Evolutionary conservation across 2,797 vertebrate species (phyloP), one percentile per base, ranked within the genome.

Genomic region (Leptodon cayanensis): DNA sequence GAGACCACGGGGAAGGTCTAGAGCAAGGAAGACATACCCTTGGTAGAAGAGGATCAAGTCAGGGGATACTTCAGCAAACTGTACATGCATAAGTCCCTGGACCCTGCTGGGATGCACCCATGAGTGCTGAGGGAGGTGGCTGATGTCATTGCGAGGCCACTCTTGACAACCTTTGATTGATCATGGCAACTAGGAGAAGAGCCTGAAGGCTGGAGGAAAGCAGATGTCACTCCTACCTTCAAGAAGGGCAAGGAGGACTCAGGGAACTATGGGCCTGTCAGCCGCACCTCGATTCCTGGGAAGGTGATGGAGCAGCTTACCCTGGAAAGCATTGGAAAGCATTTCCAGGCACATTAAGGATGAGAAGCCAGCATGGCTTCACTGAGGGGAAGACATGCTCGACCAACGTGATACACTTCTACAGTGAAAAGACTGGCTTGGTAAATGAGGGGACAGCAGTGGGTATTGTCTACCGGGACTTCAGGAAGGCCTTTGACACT

Each of bases 1-100:
- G 57, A 58, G 39, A 26, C 28, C 28, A 2, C 0, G 3, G 37
- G 44, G 28, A 40, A 74, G 58, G 26, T 62, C 26, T 52, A 72
- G n/a, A 66, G n/a, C 28, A 11, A 40, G 73, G 39, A 28, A 40
- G 26, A 17, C 4, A 22, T 8, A 42, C 5, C 26, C 24, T 29
- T 4, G 9, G 13, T 18, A 33, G 67, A 19, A 35, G 20, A 66
- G 26, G 42, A 31, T 28, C 35, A 9, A n/a, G 21, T 6, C 79
- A 49, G 42, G 46, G 15, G 46, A 11, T 4, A 3, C 57, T 61
- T 28, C 16, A 54, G 37, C 57, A 39, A 55, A 17, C 13, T 4
- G 20, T 31, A 25, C 7, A 7, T 9, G 2, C 2, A 0, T 37
- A 7, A 17, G 13, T 6, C 63, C 44, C 22, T 7, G 16, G 59